A percentile compares a stretch with the other conserved stretches of the same genome.
Conservation (phyloP, 2,113 vertebrate species). For the Tetrax tetrax region DNA sequence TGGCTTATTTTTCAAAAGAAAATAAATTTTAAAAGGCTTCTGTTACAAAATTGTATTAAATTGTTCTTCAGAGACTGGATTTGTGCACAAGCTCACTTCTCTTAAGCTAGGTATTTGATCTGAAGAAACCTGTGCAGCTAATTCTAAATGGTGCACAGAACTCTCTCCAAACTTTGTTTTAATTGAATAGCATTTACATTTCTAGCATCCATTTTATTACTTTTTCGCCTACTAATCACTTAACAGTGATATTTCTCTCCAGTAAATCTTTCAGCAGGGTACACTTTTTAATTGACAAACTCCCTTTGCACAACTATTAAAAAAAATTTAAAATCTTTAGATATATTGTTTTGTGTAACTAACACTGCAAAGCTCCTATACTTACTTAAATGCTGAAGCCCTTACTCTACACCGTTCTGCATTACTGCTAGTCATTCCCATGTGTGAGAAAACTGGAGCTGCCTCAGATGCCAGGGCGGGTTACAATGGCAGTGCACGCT, state of each 20-base stretch:
- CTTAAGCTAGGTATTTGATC: background rate
- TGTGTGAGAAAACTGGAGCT: background rate
- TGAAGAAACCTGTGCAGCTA: background rate
- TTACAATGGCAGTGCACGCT: background rate
- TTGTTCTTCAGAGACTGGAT: background rate
- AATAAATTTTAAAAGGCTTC: background rate
- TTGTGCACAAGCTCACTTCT: background rate
- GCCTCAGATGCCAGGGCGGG: fast-evolving
- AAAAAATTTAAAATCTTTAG: background rate
- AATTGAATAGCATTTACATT: background rate
- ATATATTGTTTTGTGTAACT: fast-evolving
- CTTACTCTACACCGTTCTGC: background rate
- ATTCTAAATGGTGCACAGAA: background rate
- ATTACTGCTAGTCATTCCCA: background rate
- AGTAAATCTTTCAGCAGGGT: background rate
- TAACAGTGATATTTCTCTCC: fast-evolving
- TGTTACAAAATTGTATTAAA: background rate
- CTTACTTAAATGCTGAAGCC: background rate
- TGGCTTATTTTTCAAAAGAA: background rate
- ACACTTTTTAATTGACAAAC: background rate
- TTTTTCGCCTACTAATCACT: background rate
- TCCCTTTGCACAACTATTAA: background rate
- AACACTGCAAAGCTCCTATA: background rate
- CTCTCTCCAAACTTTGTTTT: background rate
- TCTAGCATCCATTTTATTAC: background rate